Evolutionary conservation across 2,113 vertebrate species (phyloP).

Genomic region (Dromiciops gliroides): DNA sequence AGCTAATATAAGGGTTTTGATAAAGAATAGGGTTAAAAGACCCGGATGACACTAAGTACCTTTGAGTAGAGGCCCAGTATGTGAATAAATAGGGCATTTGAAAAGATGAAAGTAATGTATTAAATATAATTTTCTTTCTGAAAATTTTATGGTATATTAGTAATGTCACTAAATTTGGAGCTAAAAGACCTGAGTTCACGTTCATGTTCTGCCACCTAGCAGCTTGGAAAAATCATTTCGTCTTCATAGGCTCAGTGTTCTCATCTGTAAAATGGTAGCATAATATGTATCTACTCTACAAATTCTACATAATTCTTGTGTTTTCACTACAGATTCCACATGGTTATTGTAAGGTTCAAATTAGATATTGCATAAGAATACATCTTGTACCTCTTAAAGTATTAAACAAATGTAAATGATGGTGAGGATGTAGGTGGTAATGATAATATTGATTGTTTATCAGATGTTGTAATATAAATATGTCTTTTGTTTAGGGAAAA

Average conservation of each 20-base stretch:
- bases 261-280: background rate
- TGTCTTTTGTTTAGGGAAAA: background rate
- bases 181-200: background rate
- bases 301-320: background rate
- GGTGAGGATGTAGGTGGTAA: background rate
- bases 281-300: background rate
- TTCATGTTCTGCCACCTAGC: background rate
- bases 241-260: background rate
- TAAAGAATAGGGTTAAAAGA: background rate
- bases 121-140: background rate
- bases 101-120: background rate
- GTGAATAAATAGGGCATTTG: background rate
- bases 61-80: background rate
- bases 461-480: background rate
- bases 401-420: background rate
- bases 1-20: background rate
- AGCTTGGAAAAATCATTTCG: background rate
- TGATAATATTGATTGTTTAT: background rate
- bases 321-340: background rate
- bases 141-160: background rate
- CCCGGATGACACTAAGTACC: background rate
- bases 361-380: background rate
- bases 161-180: background rate
- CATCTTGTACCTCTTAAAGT: background rate
- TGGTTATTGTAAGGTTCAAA: background rate